Conservation (phyloP, 2,797 vertebrate genomes). For the Xenentodon cancila region DNA sequence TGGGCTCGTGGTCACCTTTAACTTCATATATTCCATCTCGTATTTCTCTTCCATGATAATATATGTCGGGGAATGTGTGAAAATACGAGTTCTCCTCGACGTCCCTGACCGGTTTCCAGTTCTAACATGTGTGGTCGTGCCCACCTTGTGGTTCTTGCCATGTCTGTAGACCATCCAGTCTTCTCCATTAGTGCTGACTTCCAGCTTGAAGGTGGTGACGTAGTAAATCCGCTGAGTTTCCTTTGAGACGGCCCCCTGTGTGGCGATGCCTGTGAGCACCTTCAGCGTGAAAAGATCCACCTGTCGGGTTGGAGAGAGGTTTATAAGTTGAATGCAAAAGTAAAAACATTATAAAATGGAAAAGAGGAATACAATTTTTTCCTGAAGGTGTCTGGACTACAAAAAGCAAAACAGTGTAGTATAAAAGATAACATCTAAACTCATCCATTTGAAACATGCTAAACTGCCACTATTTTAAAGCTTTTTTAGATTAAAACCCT, state of each 20-base stretch:
- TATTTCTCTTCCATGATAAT: conserved; percentile 24
- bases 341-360: not conserved
- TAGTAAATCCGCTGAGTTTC: conserved; percentile 93
- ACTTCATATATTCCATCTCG: conserved; percentile 58
- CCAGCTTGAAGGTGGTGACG: conserved; percentile 94
- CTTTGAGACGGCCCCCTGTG: conserved; percentile 95
- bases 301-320: conserved; percentile 36
- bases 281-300: conserved; percentile 86
- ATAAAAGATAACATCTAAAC: too few species aligned
- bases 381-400: too few species aligned
- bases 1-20: conserved; percentile 58
- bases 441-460: too few species aligned
- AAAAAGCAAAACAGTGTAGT: too few species aligned
- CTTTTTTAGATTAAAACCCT: too few species aligned
- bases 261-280: conserved; percentile 93
- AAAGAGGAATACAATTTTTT: too few species aligned
- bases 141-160: conserved; percentile 98
- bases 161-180: conserved; percentile 99
- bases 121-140: conserved; percentile 9
- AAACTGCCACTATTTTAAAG: too few species aligned
- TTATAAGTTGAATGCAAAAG: not conserved
- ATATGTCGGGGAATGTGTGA: conserved; percentile 36
- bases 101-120: conserved; percentile 1
- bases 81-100: conserved; percentile 18
- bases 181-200: conserved; percentile 98